phyloP scores from a whole-genome alignment of 53 echinoderm and acorn worm genomes.

The Stichopus horrens region DNA sequence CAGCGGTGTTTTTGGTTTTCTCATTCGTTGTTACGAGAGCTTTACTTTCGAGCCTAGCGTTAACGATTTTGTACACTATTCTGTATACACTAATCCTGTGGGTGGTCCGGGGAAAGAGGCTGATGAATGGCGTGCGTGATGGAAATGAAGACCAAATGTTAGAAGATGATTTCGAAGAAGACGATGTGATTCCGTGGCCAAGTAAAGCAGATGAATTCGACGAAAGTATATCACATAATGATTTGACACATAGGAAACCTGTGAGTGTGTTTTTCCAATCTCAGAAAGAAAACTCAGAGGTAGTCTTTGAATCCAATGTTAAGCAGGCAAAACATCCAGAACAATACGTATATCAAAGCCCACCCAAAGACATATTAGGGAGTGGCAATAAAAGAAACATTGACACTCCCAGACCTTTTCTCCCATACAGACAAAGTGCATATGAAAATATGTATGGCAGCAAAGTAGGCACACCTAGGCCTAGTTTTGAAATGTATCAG shows the following conservation, averaged over 20 bases:
- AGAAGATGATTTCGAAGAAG: slow-evolving; percentile 10
- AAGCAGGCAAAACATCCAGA: background rate
- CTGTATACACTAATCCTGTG: background rate
- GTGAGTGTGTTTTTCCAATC: background rate
- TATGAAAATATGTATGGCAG: background rate
- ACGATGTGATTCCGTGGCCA: background rate
- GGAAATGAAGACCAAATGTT: background rate
- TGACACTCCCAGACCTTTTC: background rate
- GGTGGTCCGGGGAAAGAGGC: background rate
- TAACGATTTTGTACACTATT: slow-evolving; percentile 8
- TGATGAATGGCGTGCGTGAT: background rate
- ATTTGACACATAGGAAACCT: background rate
- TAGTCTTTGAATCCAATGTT: background rate
- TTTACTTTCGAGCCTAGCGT: slow-evolving; percentile 41
- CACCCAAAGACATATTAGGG: background rate
- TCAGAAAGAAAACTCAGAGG: background rate
- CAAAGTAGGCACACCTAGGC: background rate
- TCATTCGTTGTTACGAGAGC: background rate
- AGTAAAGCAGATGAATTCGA: background rate
- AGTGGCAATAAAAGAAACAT: background rate
- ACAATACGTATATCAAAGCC: background rate
- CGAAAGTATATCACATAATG: background rate
- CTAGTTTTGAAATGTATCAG: background rate
- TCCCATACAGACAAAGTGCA: background rate
- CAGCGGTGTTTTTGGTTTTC: background rate